phyloP scores from a whole-genome alignment of 1,140 invertebrate genomes.

The Camponotus floridanus region DNA sequence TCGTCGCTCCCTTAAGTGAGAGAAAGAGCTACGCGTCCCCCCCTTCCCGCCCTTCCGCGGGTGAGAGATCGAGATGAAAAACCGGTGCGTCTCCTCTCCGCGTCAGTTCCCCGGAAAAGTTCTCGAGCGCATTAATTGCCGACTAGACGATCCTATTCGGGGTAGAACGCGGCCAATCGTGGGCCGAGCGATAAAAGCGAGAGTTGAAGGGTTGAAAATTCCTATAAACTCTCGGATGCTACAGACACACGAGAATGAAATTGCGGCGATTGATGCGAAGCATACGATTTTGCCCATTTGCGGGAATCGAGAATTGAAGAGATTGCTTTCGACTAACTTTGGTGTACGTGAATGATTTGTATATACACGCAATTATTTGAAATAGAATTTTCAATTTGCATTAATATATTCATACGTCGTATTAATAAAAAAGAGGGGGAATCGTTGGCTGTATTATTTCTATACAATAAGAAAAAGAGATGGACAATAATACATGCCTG shows the following conservation, averaged over 20 bases:
- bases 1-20: not conserved
- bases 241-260: not conserved
- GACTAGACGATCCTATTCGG: slow-evolving; percentile 42
- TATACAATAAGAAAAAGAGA: slow-evolving; percentile 17
- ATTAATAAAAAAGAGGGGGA: not conserved
- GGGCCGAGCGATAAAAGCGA: not conserved
- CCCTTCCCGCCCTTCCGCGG: not conserved
- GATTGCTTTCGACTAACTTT: not conserved
- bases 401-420: not conserved
- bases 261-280: not conserved
- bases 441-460: not conserved
- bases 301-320: not conserved
- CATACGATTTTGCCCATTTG: not conserved
- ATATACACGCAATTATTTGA: not conserved
- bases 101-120: slow-evolving; percentile 19
- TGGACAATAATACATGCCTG: slow-evolving; percentile 49
- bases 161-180: slow-evolving; percentile 8
- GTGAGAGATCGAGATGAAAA: slow-evolving; percentile 48
- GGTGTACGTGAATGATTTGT: not conserved
- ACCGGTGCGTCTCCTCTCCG: not conserved
- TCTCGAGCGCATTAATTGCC: slow-evolving; percentile 57
- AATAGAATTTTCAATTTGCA: not conserved
- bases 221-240: not conserved
- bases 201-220: not conserved
- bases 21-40: slow-evolving; percentile 6